Conservation (phyloP, 2,888 invertebrate species). For the Spilosoma lubricipeda region DNA sequence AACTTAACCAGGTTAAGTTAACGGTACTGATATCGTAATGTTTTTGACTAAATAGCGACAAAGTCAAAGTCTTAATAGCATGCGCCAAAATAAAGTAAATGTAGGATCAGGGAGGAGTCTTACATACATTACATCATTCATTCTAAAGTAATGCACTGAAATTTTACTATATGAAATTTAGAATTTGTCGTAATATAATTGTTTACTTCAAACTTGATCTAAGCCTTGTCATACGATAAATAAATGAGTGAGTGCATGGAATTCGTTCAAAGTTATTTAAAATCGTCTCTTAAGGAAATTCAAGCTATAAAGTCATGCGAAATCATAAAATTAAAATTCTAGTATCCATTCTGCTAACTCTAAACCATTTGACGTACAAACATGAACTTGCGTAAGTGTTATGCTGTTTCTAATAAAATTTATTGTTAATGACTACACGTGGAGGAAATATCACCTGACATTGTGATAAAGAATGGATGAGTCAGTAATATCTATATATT, state of each 20-base stretch:
- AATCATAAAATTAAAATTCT: neutral
- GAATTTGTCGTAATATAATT: too few species aligned
- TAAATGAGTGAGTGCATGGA: too few species aligned
- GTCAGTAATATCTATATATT: neutral
- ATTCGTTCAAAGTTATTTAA: neutral
- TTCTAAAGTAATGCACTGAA: neutral
- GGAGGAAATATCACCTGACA: conserved; percentile 10
- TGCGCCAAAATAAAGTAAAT: neutral
- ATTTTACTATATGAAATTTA: neutral
- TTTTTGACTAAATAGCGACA: neutral
- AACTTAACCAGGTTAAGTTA: conserved; percentile 1
- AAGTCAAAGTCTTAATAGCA: neutral
- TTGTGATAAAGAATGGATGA: conserved; percentile 9
- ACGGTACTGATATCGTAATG: neutral
- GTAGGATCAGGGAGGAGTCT: neutral
- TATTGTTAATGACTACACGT: conserved; percentile 11
- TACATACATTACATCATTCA: too few species aligned
- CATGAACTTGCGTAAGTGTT: neutral
- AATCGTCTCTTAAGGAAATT: neutral
- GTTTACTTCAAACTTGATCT: too few species aligned
- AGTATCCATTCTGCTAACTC: neutral
- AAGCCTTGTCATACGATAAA: too few species aligned
- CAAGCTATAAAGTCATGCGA: neutral
- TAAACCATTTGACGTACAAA: neutral
- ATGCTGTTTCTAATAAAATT: neutral